Evolutionary conservation across 2,888 invertebrate genomes (phyloP), one percentile per base, ranked within the genome.

Genomic region (Brenthis hecate): DNA sequence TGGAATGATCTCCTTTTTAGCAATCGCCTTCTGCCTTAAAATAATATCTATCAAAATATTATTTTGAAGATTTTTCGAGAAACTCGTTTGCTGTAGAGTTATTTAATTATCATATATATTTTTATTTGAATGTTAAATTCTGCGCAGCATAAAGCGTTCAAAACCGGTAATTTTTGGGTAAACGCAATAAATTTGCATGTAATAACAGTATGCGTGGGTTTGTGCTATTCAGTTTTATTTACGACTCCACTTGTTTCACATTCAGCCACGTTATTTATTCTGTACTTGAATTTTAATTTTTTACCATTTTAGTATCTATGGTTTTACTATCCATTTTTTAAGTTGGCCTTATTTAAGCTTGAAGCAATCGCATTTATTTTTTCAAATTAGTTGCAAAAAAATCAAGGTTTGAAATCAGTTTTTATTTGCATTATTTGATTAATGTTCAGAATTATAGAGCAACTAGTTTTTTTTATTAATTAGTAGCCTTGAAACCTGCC

Each of bases 161-260:
- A 72, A 74, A 73, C 85, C 83, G 84, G 85, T 86, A 87, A 87
- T 87, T 89, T 89, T 89, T 87, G 82, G 84, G 86, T 43, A 66
- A 86, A 87, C 82, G 84, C 85, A 81, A 88, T 89, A 89, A 88
- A 89, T 89, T 87, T 81, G 79, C 79, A 81, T 82, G 66, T 85
- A 89, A 88, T 87, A 88, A 87, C 87, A 85, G 86, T 85, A 82
- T 80, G 84, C 84, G 85, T 88, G 86, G 85, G 84, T 54, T 80
- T 82, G 86, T 84, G 90, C 89, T 90, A 88, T 90, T 89, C 86
- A 80, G 81, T 88, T 89, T 90, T 91, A 90, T 92, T 91, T 91
- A 92, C 86, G 90, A 88, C 87, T 86, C 85, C 87, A 91, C 91
- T 91, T 87, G 89, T 88, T 88, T 90, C 89, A 89, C 85, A 87